A percentile compares a stretch with the other conserved stretches of the same genome.
Evolutionary conservation across 2,888 invertebrate species (phyloP).

Genomic region (Fragum sueziense): DNA sequence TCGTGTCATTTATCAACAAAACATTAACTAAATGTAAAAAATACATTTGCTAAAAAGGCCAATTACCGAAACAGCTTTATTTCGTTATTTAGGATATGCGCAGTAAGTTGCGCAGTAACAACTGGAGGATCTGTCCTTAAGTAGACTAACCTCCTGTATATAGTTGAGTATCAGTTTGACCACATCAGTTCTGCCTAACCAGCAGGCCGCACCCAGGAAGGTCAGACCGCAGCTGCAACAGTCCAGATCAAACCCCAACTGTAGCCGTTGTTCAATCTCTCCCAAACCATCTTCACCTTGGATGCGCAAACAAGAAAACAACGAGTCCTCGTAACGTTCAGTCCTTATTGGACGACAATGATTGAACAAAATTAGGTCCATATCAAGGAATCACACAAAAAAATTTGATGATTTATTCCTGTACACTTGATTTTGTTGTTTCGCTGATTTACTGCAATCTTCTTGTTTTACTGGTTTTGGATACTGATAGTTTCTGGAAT

Average conservation of each 20-base stretch:
- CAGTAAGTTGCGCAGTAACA: too few relatives aligned
- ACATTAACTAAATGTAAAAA: too few relatives aligned
- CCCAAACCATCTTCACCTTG: constrained; percentile 44
- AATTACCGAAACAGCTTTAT: too few relatives aligned
- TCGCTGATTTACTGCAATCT: too few relatives aligned
- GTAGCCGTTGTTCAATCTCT: constrained; percentile 48
- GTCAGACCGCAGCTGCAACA: constrained; percentile 59
- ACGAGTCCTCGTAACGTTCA: constrained; percentile 43
- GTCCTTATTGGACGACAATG: constrained; percentile 32
- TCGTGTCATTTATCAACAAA: too few relatives aligned
- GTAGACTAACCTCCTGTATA: constrained; percentile 48
- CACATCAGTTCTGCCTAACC: constrained; percentile 60
- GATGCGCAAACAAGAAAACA: constrained; percentile 53
- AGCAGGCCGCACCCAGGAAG: constrained; percentile 65
- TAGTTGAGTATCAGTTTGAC: constrained; percentile 43
- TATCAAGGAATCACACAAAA: constrained; percentile 20
- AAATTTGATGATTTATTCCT: too few relatives aligned
- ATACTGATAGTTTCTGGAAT: too few relatives aligned
- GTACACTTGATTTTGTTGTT: too few relatives aligned
- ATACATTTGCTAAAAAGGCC: too few relatives aligned
- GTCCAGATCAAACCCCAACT: constrained; percentile 56
- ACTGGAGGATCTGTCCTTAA: too few relatives aligned
- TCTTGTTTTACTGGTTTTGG: too few relatives aligned
- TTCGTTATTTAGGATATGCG: too few relatives aligned
- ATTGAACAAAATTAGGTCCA: constrained; percentile 43